Conservation (phyloP, 2,113 vertebrate species). For the Anser cygnoides region DNA sequence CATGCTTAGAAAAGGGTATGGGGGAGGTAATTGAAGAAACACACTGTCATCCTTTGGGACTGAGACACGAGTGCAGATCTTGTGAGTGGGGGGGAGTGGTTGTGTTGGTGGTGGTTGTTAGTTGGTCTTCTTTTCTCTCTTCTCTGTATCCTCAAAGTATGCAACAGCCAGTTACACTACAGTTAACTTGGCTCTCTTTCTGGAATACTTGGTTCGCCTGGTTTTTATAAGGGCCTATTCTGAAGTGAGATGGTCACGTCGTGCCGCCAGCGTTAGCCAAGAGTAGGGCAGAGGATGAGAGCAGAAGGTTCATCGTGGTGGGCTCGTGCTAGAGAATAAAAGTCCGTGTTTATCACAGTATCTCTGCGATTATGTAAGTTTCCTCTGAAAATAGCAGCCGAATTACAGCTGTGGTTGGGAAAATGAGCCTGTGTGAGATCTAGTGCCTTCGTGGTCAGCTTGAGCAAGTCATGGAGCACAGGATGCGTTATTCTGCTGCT, state of each 20-base stretch:
- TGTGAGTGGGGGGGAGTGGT: neutral
- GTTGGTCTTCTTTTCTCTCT: neutral
- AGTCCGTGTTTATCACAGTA: neutral
- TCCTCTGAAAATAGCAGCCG: neutral
- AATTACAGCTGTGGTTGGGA: neutral
- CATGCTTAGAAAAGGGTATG: neutral
- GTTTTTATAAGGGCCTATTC: neutral
- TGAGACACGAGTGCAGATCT: neutral
- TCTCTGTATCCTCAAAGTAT: neutral
- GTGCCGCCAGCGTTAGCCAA: neutral
- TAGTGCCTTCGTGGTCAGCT: neutral
- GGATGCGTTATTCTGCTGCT: neutral
- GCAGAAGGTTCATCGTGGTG: accelerated
- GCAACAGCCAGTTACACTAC: neutral
- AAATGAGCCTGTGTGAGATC: neutral
- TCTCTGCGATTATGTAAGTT: neutral
- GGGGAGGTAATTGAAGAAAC: neutral
- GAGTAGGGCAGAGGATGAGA: neutral
- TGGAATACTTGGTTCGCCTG: neutral
- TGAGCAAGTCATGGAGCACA: neutral
- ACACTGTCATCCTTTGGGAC: neutral
- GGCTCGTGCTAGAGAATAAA: neutral
- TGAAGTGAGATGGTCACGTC: neutral
- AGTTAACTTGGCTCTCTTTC: neutral
- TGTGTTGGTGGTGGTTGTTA: neutral